Base-by-base conservation (phyloP, 1,140 invertebrate species). In the Drosophila ohnishii region DNA sequence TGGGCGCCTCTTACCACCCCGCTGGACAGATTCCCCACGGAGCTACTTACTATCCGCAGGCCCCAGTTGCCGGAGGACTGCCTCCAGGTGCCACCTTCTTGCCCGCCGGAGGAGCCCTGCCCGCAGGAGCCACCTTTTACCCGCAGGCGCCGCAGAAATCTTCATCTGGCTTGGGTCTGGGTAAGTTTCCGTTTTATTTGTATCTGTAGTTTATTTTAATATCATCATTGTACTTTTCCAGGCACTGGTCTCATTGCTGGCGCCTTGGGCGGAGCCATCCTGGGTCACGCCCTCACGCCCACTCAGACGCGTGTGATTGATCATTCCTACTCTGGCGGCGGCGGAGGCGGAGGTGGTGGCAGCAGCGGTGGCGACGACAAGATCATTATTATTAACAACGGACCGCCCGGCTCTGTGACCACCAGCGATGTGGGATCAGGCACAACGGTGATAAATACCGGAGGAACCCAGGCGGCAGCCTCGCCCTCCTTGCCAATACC, bases 371-470 rank as follows among this genome's bases (percentile, higher is more conserved):
- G 65, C 34, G 85, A 88, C 5, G 90, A 91, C 56, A 87, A 84
- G 44, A 88, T 90, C 28, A 91, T 91, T 7, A 91, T 91, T 16
- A 91, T 91, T 7, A 91, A 91, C 60, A 91, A 91, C 56, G 85
- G 85, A 55, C 90, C 90, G 3, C 88, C 90, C 10, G 90, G 88
- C 45, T 84, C 81, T 10, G 90, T 91, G 42, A 81, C 91, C 61
- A 83, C 90, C n/a, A 67, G 75, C 1, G 63, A 79, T 30, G 75
- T 75, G 5, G 81, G 86, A 13, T 63, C 80, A 1, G 87, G 90
- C 51, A 90, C 87, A 1, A 90, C 90, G 7, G 80, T 91, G 0
- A 91, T 90, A 28, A 91, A 80, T 19, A 50, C 84, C 8, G 87
- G 85, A 30, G 70, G 77, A 30, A 71, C 77, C 16, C 59, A 69